A percentile compares a stretch with the other conserved stretches of the same genome.
These are phyloP conservation scores for Ptyas mucosa DNA, from an alignment of 2,113 vertebrate species.

Conservation along the genomic window DNA sequence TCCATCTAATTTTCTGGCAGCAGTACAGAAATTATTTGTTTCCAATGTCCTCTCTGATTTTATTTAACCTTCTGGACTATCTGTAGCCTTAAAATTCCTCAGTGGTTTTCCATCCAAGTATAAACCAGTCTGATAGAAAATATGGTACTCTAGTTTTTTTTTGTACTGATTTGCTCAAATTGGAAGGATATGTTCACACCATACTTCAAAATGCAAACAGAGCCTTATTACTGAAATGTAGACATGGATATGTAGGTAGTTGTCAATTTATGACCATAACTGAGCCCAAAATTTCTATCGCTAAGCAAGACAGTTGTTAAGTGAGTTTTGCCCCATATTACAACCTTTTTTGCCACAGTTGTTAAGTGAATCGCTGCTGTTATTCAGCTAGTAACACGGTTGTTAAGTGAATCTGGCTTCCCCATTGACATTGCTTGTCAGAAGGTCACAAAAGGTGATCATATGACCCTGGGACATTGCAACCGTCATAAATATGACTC, in stretches of 20 bases:
- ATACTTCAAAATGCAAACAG: background rate
- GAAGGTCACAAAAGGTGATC: background rate
- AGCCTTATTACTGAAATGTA: background rate
- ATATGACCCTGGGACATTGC: background rate
- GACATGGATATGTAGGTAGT: background rate
- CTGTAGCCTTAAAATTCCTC: background rate
- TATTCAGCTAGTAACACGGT: background rate
- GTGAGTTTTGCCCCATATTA: background rate
- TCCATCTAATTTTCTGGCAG: background rate
- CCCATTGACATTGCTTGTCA: background rate
- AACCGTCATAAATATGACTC: background rate
- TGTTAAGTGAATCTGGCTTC: background rate
- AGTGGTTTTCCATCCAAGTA: background rate
- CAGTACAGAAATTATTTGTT: background rate
- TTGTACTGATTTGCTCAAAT: background rate
- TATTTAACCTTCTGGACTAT: background rate
- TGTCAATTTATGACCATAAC: background rate
- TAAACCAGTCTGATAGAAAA: background rate
- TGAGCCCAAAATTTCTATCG: background rate
- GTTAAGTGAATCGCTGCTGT: background rate
- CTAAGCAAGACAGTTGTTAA: background rate
- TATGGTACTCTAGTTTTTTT: background rate
- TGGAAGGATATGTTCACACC: background rate
- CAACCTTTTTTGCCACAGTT: background rate
- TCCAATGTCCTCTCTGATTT: background rate